A percentile compares a stretch with the other conserved stretches of the same genome.
Conservation (phyloP, 1,140 invertebrate genomes). For the Caenorhabditis brenneri region DNA sequence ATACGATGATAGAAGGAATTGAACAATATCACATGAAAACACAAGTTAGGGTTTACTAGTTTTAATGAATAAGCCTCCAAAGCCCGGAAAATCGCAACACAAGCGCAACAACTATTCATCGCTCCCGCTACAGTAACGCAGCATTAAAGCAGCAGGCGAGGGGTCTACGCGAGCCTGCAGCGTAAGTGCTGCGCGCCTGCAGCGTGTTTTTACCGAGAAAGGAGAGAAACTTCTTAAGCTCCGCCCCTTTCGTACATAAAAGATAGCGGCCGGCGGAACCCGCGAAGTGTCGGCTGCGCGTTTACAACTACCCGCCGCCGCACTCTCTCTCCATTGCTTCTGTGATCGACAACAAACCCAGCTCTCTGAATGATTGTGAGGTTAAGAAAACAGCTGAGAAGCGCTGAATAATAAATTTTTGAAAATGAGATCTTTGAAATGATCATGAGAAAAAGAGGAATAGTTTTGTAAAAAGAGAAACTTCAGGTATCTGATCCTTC, state of each 20-base stretch:
- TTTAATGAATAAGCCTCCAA: too few relatives aligned
- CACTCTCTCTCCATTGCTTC: not conserved
- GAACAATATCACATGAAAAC: too few relatives aligned
- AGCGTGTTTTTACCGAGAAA: too few relatives aligned
- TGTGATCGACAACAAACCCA: constrained; percentile 32
- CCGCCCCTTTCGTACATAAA: not conserved
- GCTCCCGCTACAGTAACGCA: too few relatives aligned
- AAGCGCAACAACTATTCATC: too few relatives aligned
- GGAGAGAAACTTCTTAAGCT: not conserved
- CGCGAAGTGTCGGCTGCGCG: constrained; percentile 3
- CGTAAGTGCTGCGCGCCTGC: too few relatives aligned
- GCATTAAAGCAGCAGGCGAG: too few relatives aligned
- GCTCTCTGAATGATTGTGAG: constrained; percentile 18
- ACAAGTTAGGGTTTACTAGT: too few relatives aligned
- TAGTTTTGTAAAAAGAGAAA: not conserved
- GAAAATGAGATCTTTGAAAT: not conserved
- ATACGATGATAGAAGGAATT: too few relatives aligned
- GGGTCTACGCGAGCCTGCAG: too few relatives aligned
- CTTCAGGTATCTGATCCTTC: constrained; percentile 61
- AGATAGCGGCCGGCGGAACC: not conserved
- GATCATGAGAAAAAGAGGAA: not conserved
- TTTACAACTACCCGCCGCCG: not conserved
- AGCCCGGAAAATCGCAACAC: too few relatives aligned
- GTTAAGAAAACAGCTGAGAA: constrained; percentile 44
- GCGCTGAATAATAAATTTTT: not conserved